A percentile compares a stretch with the other conserved stretches of the same genome.
Evolutionary conservation across 1,140 invertebrate species (phyloP).

Genomic region (Notospermus geniculatus): DNA sequence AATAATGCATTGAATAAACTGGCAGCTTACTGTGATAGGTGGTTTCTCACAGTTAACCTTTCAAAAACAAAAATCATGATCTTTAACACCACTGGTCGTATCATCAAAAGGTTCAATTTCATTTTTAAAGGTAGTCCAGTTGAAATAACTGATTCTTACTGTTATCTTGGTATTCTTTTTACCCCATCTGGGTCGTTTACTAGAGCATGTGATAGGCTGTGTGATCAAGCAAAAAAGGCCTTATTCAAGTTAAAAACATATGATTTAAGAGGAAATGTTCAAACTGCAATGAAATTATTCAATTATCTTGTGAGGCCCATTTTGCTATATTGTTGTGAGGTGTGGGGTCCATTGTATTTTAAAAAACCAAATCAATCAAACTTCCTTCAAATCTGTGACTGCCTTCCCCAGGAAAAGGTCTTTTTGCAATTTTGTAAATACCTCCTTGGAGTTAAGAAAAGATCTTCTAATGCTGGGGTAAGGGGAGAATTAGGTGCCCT

Average conservation of each 20-base stretch:
- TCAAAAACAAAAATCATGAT: too few species aligned
- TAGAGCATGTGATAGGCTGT: neutral
- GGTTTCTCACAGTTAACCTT: too few species aligned
- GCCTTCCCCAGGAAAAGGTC: neutral
- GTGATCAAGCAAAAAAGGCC: neutral
- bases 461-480: neutral
- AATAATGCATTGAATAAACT: too few species aligned
- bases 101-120: too few species aligned
- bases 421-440: neutral
- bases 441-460: neutral
- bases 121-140: too few species aligned
- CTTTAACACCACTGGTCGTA: too few species aligned
- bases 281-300: neutral
- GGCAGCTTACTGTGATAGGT: too few species aligned
- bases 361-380: neutral
- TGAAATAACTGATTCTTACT: too few species aligned
- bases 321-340: neutral
- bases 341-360: neutral
- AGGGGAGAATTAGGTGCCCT: neutral
- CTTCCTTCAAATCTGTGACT: neutral
- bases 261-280: neutral
- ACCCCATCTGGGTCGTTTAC: neutral
- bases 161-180: neutral
- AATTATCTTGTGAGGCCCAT: neutral
- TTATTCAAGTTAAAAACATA: neutral